A percentile compares a stretch with the other conserved stretches of the same genome.
Evolutionary conservation across 2,113 vertebrate genomes (phyloP).

Genomic region (Psephotus haematonotus): DNA sequence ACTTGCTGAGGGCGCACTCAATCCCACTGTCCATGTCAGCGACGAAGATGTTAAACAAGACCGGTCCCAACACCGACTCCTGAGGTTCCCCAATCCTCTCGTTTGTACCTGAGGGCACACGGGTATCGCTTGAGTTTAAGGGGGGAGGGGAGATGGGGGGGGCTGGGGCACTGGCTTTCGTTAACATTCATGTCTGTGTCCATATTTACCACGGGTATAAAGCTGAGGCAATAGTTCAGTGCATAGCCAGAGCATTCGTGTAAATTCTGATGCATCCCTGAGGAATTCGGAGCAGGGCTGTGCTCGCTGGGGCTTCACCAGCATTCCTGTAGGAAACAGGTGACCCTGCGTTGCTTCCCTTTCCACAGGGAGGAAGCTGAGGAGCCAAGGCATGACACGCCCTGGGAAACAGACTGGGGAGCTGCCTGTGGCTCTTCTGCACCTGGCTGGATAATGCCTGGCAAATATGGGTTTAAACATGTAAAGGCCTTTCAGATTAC

Average conservation of each 20-base stretch:
- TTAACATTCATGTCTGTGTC: background rate
- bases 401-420: background rate
- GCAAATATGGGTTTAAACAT: background rate
- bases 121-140: background rate
- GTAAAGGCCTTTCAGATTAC: background rate
- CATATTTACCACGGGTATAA: background rate
- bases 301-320: background rate
- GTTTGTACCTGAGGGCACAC: background rate
- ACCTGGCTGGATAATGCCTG: no score
- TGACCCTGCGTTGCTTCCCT: background rate
- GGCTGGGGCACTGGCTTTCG: background rate
- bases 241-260: background rate
- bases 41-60: background rate
- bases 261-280: no score
- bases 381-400: background rate
- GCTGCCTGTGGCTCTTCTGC: background rate
- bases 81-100: background rate
- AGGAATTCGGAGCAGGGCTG: accelerated
- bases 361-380: background rate
- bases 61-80: background rate
- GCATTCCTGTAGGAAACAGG: background rate
- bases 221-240: background rate
- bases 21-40: background rate
- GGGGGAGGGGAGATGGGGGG: no score
- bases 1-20: no score